Base-by-base conservation (phyloP, 1,140 invertebrate genomes). In the Physella acuta region DNA sequence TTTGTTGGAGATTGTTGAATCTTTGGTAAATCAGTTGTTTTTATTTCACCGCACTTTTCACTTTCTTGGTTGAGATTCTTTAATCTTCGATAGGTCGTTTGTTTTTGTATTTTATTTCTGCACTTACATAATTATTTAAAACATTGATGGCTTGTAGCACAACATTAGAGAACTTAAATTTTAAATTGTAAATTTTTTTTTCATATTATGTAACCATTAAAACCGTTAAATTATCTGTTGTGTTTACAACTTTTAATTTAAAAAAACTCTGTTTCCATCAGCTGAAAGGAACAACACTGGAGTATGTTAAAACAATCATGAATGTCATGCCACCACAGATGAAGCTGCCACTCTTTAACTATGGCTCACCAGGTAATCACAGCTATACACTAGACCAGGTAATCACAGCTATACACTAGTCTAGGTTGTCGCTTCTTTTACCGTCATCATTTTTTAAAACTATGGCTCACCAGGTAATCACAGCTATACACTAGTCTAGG, bases 311-410 rank as follows among this genome's bases (percentile, higher is more conserved):
- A 76, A 95, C 94, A 0, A 84, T 99, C 20, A 93, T 95, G 89
- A 91, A 92, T 73, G 94, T 94, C 28, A 97, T 98, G 94, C 97
- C 97, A n/a, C 92, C 96, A 76, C 87, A 90, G 58, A 98, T 95
- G 87, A 98, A 98, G 84, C 87, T 99, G 75, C 95, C 95, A 0
- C 85, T 94, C 78, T 98, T 97, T 80, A 97, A 99, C 81, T 99
- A 99, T 82, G 97, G 97, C 0, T 98, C 95, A 0, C 94, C 94
- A 71, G 92, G 91, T 90, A 80, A n/a, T n/a, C n/a, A n/a, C n/a
- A n/a, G n/a, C n/a, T n/a, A n/a, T n/a, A n/a, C n/a, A n/a, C n/a
- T n/a, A n/a, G n/a, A 0, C 94, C 94, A 71, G 92, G 91, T 90
- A 80, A n/a, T n/a, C n/a, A n/a, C n/a, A n/a, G n/a, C n/a, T n/a